Percentiles rank a stretch among this genome's conserved stretches.
These are phyloP conservation scores for Clytia hemisphaerica DNA, from an alignment of 30 jellyfish, hydroid and myxozoan species.

Conservation along the genomic window DNA sequence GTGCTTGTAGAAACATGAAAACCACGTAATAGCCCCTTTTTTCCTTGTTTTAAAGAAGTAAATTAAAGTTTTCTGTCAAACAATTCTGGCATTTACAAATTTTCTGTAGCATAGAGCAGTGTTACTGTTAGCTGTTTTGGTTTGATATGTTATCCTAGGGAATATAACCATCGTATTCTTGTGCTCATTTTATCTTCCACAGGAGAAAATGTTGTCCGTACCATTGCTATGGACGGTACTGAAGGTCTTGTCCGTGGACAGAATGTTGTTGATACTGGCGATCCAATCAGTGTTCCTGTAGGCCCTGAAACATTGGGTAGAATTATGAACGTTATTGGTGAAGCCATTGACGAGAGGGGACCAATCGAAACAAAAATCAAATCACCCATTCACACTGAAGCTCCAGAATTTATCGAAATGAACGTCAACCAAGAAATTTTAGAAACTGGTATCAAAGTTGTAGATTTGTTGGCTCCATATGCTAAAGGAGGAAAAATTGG, in stretches of 20 bases:
- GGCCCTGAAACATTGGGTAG: conserved; percentile 8
- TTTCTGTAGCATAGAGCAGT: too few species aligned
- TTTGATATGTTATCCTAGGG: too few species aligned
- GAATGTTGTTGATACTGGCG: background rate
- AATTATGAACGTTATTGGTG: conserved; percentile 12
- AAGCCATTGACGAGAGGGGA: conserved; percentile 15
- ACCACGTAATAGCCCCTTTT: too few species aligned
- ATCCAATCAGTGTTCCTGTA: conserved; percentile 7
- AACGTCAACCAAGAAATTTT: background rate
- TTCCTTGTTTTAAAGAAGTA: too few species aligned
- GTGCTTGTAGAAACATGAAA: too few species aligned
- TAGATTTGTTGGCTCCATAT: conserved; percentile 27
- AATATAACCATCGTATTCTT: too few species aligned
- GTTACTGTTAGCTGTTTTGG: too few species aligned
- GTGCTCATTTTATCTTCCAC: too few species aligned
- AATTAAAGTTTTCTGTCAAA: too few species aligned
- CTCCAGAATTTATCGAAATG: conserved; percentile 2
- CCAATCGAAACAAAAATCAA: background rate
- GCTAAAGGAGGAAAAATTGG: conserved; percentile 37
- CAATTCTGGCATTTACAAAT: too few species aligned
- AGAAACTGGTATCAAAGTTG: conserved; percentile 32
- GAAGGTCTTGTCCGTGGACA: conserved; percentile 15
- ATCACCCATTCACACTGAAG: conserved; percentile 13
- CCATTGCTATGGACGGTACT: conserved; percentile 18
- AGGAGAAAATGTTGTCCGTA: conserved; percentile 25